Evolutionary conservation across 2,113 vertebrate genomes (phyloP), one percentile per base, ranked within the genome.

Genomic region (Nyctibius bracteatus): DNA sequence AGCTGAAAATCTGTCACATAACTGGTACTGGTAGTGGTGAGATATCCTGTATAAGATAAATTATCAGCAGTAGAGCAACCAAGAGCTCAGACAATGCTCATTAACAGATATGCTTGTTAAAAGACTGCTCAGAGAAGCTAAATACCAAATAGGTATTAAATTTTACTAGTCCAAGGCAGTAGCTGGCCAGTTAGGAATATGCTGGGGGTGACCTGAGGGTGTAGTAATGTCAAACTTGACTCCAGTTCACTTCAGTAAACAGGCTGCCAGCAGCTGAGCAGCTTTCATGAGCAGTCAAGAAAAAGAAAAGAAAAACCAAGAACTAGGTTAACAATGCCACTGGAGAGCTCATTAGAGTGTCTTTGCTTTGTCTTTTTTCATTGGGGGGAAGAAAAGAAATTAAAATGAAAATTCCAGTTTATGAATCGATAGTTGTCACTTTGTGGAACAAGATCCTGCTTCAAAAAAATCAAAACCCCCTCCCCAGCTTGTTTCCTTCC

Each of bases 321-420:
- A 88, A 23, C 10, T 12, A 44, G 39, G 77, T 80, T 95, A 94
- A 94, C 43, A 73, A 75, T 52, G 49, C 66, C 95, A 87, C 83
- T 63, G 33, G 78, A 93, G 87, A 94, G 54, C 88, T 94, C 92
- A 83, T 95, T 92, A 94, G n/a, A 47, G 43, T 39, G 10, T 28
- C 54, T 92, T 35, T 33, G 4, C 28, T 73, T 59, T n/a, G 16
- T 16, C 33, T 81, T 47, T 75, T 80, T 63, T 55, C 54, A 66
- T 27, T 11, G 21, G 49, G 13, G 15, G 37, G 14, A 49, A 44
- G 25, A 39, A 12, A 30, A 35, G 8, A 27, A 52, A 74, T 46
- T 31, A 37, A 86, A 91, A 85, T 30, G 14, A 54, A 94, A 63
- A 59, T 21, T 87, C 30, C 8, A 3, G 21, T 75, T 90, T 77